phyloP scores from a whole-genome alignment of 1,140 invertebrate species.

The Hestina assimilis region DNA sequence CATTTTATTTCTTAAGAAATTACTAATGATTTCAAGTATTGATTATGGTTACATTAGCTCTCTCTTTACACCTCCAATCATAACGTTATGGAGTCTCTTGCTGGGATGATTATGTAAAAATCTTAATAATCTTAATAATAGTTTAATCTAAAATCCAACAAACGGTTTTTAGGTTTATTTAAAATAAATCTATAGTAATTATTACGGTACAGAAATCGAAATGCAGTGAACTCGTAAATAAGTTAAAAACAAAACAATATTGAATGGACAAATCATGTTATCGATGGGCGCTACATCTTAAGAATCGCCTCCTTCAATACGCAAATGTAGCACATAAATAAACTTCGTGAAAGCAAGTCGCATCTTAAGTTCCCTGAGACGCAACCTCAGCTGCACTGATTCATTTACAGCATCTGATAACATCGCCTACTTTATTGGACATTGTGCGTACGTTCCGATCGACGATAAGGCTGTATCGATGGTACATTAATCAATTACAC shows the following conservation, averaged over 20 bases:
- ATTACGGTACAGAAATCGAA: too few relatives aligned
- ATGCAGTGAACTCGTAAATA: not conserved
- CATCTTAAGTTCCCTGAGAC: slow-evolving; percentile 35
- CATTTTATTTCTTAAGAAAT: too few relatives aligned
- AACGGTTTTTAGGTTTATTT: too few relatives aligned
- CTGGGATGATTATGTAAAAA: too few relatives aligned
- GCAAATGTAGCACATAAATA: slow-evolving; percentile 22
- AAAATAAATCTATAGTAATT: too few relatives aligned
- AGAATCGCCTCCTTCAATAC: slow-evolving; percentile 16
- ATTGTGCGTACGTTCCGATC: slow-evolving; percentile 63
- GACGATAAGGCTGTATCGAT: slow-evolving; percentile 54
- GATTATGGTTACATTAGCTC: too few relatives aligned
- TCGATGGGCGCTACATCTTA: slow-evolving; percentile 7
- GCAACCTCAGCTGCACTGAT: slow-evolving; percentile 51
- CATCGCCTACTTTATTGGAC: slow-evolving; percentile 69
- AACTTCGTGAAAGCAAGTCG: slow-evolving; percentile 5
- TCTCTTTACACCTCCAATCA: too few relatives aligned
- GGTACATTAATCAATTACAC: slow-evolving; percentile 56
- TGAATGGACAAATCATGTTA: slow-evolving; percentile 7
- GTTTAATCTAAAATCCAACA: too few relatives aligned
- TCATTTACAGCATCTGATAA: slow-evolving; percentile 70
- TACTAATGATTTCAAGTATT: too few relatives aligned
- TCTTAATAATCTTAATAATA: too few relatives aligned
- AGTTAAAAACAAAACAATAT: not conserved
- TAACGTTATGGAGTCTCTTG: too few relatives aligned